Base-by-base conservation (phyloP, 2,888 invertebrate genomes). In the Chymomyza amoena region DNA sequence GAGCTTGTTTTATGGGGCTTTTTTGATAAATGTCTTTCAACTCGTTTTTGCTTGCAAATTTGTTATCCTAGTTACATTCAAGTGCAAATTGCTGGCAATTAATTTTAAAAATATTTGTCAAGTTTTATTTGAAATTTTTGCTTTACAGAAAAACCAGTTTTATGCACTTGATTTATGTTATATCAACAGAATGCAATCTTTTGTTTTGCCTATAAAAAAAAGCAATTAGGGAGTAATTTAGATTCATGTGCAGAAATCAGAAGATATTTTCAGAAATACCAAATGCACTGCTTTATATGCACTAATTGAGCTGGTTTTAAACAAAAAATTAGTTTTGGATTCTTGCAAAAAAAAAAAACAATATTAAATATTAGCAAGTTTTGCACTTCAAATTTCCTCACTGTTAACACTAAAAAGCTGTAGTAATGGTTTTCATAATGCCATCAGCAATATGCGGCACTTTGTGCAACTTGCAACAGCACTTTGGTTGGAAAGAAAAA, bases 61-160 rank as follows among this genome's bases (percentile, higher is more conserved):
- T 60, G 36, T 60, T 60, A 32, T 32, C 36, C 7, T 36, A 16
- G 32, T 10, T 60, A 32, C 7, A 36, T 60, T 15, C 36, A 15
- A 13, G 64, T 65, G 45, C 25, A 50, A 56, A 56, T 61, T 56
- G 5, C 9, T 28, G 45, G 32, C 75, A 60, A 71, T 71, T 68
- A 59, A 61, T 64, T 15, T 32, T 15, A 4, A 61, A 32, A 61
- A 45, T 32, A 54, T 54, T 54, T 54, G 54, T 18, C 54, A 54
- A n/a, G 16, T 54, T 54, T 54, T 9, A n/a, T 16, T 7, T 7
- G 16, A n/a, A 60, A 57, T 32, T 56, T 61, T 45, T 45, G 13
- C 13, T 10, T 45, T 6, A 25, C 3, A 1, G 32, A 45, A 39
- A 39, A 45, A 13, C 39, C 4, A 45, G 39, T 45, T 45, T 13